Base-by-base conservation (phyloP, 1,140 invertebrate species). In the Philotrypesis tridentata region DNA sequence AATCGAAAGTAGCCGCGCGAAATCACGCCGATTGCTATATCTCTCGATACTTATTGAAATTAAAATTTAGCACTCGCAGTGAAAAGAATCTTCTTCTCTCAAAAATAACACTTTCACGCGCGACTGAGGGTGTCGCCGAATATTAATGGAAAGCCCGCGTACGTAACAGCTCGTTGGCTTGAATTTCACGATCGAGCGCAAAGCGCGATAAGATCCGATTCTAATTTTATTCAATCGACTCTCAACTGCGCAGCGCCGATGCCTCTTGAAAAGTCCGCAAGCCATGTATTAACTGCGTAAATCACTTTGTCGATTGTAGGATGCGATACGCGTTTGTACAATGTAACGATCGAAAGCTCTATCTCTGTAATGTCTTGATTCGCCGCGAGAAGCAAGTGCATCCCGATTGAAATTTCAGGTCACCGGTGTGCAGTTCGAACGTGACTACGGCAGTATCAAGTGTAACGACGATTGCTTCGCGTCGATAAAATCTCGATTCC, bases 1-100 rank as follows among this genome's bases (percentile, higher is more conserved):
- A 43, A 71, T 71, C 68, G 37, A 40, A 71, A 71, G 68, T 71
- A n/a, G 21, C 67, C 67, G 29, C 31, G 29, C 37, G 67, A 70
- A 70, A 70, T 70, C 37, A 70, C 37, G 67, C 21, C 23, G 37
- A 70, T 40, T 11, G 21, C 21, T 29, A 17, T 70, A 25, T 6
- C 25, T 21, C 29, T 29, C 11, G 27, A 25, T 12, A 9, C 65
- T 67, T 67, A 17, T 67, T 67, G 17, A 67, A 67, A 31, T 67
- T 6, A 67, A 67, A 67, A 31, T 67, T 63, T 67, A 1, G 23
- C 2, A 61, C 60, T 25, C 60, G n/a, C n/a, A n/a, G 60, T 61
- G 60, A 61, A 61, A 61, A 25, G 60, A 25, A 61, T 61, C 60
- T 25, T 23, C 60, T 43, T 17, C n/a, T n/a, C n/a, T 43, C 40